These are phyloP conservation scores for Crotalus tigris DNA, from an alignment of 2,113 vertebrate species.

Conservation along the genomic window DNA sequence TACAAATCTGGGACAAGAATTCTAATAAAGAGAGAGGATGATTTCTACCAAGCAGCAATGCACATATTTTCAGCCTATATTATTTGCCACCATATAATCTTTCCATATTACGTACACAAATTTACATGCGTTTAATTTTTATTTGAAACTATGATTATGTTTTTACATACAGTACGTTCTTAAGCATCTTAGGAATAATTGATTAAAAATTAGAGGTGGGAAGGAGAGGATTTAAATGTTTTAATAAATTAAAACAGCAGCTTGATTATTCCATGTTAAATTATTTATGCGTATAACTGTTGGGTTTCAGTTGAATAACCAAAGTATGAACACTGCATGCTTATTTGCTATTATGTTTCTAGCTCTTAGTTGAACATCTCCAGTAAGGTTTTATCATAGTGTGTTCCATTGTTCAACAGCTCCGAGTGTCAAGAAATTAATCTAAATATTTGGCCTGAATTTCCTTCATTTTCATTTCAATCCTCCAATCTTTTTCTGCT, in stretches of 20 bases:
- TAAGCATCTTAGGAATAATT: not conserved
- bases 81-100: not conserved
- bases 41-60: conserved; percentile 13
- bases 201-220: not conserved
- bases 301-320: not conserved
- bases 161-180: not conserved
- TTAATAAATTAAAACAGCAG: conserved; percentile 13
- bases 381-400: not conserved
- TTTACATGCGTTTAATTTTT: conserved; percentile 32
- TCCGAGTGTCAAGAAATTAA: not conserved
- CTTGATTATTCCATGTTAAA: not conserved
- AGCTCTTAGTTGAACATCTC: not conserved
- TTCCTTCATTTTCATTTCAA: not conserved
- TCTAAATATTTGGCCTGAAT: not conserved
- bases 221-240: not conserved
- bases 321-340: not conserved
- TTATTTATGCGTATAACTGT: not conserved
- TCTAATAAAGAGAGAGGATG: conserved; percentile 4
- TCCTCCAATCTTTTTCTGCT: not conserved
- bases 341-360: not conserved
- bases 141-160: not conserved
- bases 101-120: conserved; percentile 9
- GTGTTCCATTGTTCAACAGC: not conserved
- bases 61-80: conserved; percentile 9
- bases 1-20: not conserved